Evolutionary conservation across 2,797 vertebrate genomes (phyloP).

Genomic region (Gymnodraco acuticeps): DNA sequence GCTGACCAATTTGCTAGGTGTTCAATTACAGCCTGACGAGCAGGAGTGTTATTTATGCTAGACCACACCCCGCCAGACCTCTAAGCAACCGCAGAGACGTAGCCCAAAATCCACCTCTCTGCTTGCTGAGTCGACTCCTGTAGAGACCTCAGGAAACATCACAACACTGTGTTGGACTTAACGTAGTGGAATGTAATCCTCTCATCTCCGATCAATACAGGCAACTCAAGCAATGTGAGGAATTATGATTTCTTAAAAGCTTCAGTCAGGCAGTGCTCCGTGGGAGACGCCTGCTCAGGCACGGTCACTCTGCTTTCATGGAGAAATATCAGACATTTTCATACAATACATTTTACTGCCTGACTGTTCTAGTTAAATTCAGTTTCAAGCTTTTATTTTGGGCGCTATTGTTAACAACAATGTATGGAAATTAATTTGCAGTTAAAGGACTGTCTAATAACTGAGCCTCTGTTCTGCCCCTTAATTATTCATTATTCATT

Average conservation of each 20-base stretch:
- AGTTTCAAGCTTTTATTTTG: not conserved
- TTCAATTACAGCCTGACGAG: conserved; percentile 34
- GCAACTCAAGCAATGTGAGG: not conserved
- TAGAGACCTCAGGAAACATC: conserved; percentile 15
- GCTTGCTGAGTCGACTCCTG: conserved; percentile 52
- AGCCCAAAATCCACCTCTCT: conserved; percentile 30
- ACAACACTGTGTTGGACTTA: conserved; percentile 12
- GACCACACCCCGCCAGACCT: conserved; percentile 64
- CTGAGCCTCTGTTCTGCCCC: not conserved
- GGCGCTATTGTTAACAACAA: not conserved
- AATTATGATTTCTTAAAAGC: conserved; percentile 26
- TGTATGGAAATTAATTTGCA: not conserved
- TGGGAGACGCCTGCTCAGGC: conserved; percentile 5
- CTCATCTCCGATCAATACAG: conserved; percentile 34
- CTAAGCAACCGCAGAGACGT: conserved; percentile 47
- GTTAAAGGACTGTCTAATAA: conserved; percentile 5
- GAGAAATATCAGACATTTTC: not conserved
- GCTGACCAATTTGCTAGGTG: conserved; percentile 32
- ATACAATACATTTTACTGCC: not conserved
- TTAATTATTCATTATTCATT: conserved; percentile 21
- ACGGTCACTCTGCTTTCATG: not conserved
- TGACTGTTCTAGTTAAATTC: conserved; percentile 1
- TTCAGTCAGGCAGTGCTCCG: not conserved
- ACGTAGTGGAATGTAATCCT: conserved; percentile 7
- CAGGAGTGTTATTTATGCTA: conserved; percentile 32